Evolutionary conservation across 2,888 invertebrate species (phyloP).

Genomic region (Seira musarum): DNA sequence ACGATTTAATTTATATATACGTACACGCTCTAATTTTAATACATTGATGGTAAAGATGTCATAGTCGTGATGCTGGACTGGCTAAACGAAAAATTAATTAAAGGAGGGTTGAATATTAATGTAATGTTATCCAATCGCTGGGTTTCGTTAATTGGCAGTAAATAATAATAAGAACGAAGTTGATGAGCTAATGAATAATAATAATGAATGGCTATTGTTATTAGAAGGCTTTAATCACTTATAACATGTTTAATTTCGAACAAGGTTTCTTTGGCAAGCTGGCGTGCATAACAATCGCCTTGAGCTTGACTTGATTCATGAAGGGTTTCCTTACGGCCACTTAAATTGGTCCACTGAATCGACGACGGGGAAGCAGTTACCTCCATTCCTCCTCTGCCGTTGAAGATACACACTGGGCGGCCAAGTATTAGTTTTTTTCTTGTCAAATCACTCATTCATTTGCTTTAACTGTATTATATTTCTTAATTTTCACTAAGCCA

Average conservation of each 20-base stretch:
- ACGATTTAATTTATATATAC: conserved; percentile 1
- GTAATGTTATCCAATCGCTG: not conserved
- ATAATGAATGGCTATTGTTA: conserved; percentile 10
- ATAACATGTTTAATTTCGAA: not conserved
- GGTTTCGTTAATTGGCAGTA: not conserved
- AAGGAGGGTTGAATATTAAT: not conserved
- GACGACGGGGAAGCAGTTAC: no score
- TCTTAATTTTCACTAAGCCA: not conserved
- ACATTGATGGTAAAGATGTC: not conserved
- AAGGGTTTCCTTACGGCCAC: not conserved
- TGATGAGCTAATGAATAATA: not conserved
- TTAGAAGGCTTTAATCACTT: not conserved
- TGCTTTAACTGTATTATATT: no score
- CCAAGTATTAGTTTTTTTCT: not conserved
- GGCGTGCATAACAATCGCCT: not conserved
- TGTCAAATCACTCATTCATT: not conserved
- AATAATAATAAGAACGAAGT: not conserved
- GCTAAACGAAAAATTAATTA: not conserved
- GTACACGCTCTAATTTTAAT: not conserved
- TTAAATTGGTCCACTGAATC: not conserved
- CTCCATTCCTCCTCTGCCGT: no score
- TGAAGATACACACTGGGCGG: no score
- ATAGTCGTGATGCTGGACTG: not conserved
- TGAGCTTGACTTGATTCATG: not conserved
- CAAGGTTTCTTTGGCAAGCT: not conserved